Percentiles rank a stretch among this genome's conserved stretches.
Evolutionary conservation across 2,113 vertebrate species (phyloP).

Genomic region (Chaetodon trifascialis): DNA sequence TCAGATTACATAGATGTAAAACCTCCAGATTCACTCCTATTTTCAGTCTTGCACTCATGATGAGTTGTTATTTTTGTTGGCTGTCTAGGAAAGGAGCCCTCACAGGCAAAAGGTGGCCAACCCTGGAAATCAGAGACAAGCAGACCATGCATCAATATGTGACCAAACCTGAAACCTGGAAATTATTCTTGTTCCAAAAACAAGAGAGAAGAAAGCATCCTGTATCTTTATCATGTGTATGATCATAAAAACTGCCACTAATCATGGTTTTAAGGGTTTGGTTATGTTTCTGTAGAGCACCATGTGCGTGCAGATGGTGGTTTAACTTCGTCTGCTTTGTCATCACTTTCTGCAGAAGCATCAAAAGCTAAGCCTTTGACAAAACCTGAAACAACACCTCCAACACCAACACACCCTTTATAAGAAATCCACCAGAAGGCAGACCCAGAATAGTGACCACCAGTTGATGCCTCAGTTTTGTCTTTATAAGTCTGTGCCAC

Average conservation of each 20-base stretch:
- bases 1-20: too few species aligned
- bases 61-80: too few species aligned
- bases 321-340: not conserved
- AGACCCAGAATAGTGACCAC: not conserved
- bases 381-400: not conserved
- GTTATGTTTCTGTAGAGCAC: too few species aligned
- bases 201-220: not conserved
- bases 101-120: too few species aligned
- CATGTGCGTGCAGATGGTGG: not conserved
- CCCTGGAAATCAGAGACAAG: too few species aligned
- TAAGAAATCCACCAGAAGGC: not conserved
- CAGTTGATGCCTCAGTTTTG: not conserved
- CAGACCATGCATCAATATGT: too few species aligned
- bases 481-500: not conserved
- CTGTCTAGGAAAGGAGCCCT: too few species aligned
- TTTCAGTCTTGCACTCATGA: too few species aligned
- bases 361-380: not conserved
- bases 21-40: too few species aligned
- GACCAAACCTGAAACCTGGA: too few species aligned
- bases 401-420: not conserved
- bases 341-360: not conserved
- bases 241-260: not conserved
- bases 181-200: not conserved
- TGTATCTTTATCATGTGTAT: not conserved
- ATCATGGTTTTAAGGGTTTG: too few species aligned